Evolutionary conservation across 37 sponge, comb jelly and placozoan genomes (phyloP), one percentile per base, ranked within the genome.

Genomic region (Bolinopsis microptera): DNA sequence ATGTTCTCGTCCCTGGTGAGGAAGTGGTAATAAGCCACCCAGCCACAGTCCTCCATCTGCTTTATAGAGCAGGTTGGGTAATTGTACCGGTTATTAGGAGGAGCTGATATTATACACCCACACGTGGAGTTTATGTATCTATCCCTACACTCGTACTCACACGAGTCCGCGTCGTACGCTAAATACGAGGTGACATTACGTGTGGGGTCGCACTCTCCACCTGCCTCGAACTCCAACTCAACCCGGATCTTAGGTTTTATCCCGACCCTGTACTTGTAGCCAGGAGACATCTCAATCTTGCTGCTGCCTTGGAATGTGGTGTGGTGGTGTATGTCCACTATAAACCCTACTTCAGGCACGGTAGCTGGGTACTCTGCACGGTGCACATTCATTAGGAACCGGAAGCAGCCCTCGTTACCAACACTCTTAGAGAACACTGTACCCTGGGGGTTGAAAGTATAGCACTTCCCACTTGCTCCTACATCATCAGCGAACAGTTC

Each of bases 131-230:
- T 72, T 3, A 72, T 72, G 75, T 72, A 72, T 2, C 18, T 72
- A n/a, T 72, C 75, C 75, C 75, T 72, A 21, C 75, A 72, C 18
- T 72, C 75, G 75, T 72, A 72, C 31, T 72, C 75, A 21, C 75
- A 72, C 22, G 75, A 30, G 18, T n/a, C 75, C 27, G 75, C 31
- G 75, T 72, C 75, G 31, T 72, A 72, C 31, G 75, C 27, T 21
- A n/a, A 3, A 72, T 72, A 72, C 31, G 31, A 30, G 3, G 27
- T 72, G 27, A 8, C 5, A 3, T 3, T 8, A n/a, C 31, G 27
- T 3, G 75, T 21, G 31, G 75, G 75, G 31, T 72, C 75, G 31
- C 75, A 72, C 3, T 72, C 25, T 28, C 75, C 75, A 23, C 75
- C 75, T n/a, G 5, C n/a, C 75, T 72, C 25, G 31, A 72, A 23